A percentile compares a stretch with the other conserved stretches of the same genome.
Evolutionary conservation across 1,140 invertebrate genomes (phyloP).

Genomic region (Pseudobourletiella spinata): DNA sequence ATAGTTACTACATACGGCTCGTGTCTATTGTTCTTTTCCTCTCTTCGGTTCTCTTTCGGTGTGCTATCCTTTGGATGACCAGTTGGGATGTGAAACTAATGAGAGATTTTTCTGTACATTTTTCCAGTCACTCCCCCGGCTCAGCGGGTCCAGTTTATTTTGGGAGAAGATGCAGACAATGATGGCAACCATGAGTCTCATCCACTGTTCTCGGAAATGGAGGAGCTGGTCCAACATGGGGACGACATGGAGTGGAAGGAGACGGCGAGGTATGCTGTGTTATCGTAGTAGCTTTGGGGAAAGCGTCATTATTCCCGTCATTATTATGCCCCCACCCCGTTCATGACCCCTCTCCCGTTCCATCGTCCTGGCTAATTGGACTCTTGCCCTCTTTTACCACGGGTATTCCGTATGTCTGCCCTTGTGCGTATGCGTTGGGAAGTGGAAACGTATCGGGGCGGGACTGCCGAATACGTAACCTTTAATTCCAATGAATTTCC

Average conservation of each 20-base stretch:
- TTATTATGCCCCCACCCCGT: no score
- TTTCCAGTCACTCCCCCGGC: conserved; percentile 73
- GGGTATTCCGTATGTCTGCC: no score
- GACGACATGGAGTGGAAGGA: conserved; percentile 93
- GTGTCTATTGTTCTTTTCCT: background rate
- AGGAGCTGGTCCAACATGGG: conserved; percentile 75
- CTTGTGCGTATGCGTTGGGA: no score
- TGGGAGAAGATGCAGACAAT: conserved; percentile 74
- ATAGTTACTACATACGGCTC: no score
- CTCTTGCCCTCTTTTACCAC: no score
- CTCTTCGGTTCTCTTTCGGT: background rate
- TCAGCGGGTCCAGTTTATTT: conserved; percentile 88
- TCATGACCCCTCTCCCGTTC: no score
- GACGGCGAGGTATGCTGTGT: conserved; percentile 69
- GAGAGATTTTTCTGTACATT: conserved; percentile 1
- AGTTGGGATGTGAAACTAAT: background rate
- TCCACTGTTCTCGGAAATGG: conserved; percentile 92
- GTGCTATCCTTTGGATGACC: background rate
- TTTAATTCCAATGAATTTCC: no score
- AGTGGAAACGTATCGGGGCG: no score
- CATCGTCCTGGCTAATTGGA: no score
- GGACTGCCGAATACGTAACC: no score
- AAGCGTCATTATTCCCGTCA: no score
- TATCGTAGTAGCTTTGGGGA: no score
- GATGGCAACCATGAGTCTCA: conserved; percentile 71